Percentiles rank a stretch among this genome's conserved stretches.
Conservation (phyloP, 2,113 vertebrate species). For the Paracyprichromis sp. region DNA sequence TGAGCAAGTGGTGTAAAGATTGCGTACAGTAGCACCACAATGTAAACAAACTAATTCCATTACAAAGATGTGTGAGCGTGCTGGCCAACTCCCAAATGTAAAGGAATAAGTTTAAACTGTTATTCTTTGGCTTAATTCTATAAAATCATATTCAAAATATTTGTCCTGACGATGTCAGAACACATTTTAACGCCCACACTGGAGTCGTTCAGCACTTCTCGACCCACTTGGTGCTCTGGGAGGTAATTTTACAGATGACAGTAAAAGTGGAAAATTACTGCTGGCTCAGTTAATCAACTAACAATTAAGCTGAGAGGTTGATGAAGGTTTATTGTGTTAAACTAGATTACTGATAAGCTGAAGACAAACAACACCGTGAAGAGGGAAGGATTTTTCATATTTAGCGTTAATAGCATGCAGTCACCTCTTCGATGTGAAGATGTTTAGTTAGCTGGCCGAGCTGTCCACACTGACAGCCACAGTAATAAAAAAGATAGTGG, state of each 20-base stretch:
- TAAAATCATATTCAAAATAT: not conserved
- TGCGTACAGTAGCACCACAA: not conserved
- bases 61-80: not conserved
- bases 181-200: rapidly evolving
- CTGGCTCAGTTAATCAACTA: not conserved
- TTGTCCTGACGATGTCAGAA: not conserved
- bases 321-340: not conserved
- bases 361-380: not conserved
- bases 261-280: not conserved
- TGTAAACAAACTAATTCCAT: not conserved
- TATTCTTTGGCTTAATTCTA: not conserved
- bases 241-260: not conserved
- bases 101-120: not conserved
- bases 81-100: not conserved
- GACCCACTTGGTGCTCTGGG: not conserved
- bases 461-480: not conserved
- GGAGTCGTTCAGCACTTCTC: not conserved
- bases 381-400: not conserved
- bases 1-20: not conserved
- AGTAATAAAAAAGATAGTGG: not conserved
- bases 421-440: not conserved
- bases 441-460: not conserved
- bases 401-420: not conserved
- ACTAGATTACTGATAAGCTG: not conserved
- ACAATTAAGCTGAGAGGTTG: not conserved